phyloP scores from a whole-genome alignment of 2,888 invertebrate genomes.

The Hirtodrosophila confusa region DNA sequence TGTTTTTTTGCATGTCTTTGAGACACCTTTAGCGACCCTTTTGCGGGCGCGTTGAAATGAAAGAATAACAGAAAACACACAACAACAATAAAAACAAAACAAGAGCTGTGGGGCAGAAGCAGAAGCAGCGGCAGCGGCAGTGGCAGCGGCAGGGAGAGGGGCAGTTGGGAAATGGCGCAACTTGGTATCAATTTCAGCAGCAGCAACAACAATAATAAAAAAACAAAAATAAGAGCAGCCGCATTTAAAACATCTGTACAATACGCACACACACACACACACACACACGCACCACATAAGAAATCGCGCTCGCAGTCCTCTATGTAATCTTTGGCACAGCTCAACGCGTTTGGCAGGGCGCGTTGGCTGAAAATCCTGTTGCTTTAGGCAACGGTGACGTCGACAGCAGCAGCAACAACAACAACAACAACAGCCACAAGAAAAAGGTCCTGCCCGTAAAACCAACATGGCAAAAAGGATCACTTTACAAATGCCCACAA shows the following conservation, averaged over 20 bases:
- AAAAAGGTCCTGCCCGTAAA: constrained; percentile 63
- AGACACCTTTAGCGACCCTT: constrained; percentile 61
- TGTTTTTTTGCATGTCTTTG: constrained; percentile 35
- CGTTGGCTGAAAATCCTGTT: constrained; percentile 67
- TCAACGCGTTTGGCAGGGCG: constrained; percentile 65
- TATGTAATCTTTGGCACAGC: constrained; percentile 78
- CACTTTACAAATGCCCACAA: constrained; percentile 80
- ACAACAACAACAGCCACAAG: constrained; percentile 9
- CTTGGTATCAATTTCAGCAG: constrained; percentile 66
- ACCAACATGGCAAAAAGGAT: constrained; percentile 64
- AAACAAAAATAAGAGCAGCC: constrained; percentile 48
- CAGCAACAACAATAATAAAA: constrained; percentile 43
- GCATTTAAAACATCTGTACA: constrained; percentile 63
- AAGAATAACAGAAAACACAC: constrained; percentile 68
- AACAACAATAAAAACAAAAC: constrained; percentile 38
- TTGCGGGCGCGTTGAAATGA: constrained; percentile 76
- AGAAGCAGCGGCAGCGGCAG: constrained; percentile 1
- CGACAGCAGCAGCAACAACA: constrained; percentile 35
- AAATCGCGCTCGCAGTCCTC: constrained; percentile 11
- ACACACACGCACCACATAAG: constrained; percentile 4
- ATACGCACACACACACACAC: constrained; percentile 29
- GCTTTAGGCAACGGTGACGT: constrained; percentile 66
- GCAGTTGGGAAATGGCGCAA: constrained; percentile 43
- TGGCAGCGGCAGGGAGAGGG: background rate
- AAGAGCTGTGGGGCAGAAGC: constrained; percentile 12